phyloP scores from a whole-genome alignment of 2,113 vertebrate species.

The Paratilapia polleni region DNA sequence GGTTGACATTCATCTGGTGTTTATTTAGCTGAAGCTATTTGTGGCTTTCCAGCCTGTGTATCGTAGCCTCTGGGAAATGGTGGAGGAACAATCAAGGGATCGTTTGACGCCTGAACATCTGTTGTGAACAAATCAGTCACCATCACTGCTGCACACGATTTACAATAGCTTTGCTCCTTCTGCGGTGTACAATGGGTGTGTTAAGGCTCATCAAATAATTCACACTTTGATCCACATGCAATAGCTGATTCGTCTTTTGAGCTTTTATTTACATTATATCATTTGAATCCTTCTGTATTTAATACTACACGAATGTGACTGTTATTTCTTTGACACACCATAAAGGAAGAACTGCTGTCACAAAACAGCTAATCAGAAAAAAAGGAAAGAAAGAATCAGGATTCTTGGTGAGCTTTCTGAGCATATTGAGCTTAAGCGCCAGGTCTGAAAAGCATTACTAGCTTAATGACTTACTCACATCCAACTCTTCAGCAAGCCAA shows the following conservation, averaged over 20 bases:
- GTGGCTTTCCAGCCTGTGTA: constrained; percentile 41
- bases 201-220: background rate
- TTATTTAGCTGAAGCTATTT: constrained; percentile 69
- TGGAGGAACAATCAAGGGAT: constrained; percentile 58
- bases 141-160: constrained; percentile 34
- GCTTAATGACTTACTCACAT: constrained; percentile 23
- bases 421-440: constrained; percentile 31
- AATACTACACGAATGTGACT: background rate
- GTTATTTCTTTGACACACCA: background rate
- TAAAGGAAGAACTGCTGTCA: background rate
- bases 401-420: constrained; percentile 6
- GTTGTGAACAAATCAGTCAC: constrained; percentile 66
- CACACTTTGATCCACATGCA: background rate
- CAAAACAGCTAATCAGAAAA: background rate
- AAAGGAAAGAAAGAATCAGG: background rate
- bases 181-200: background rate
- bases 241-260: background rate
- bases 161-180: constrained; percentile 23
- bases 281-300: background rate
- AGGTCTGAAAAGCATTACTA: constrained; percentile 8
- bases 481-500: constrained; percentile 28
- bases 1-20: constrained; percentile 71
- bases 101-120: constrained; percentile 62
- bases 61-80: constrained; percentile 33
- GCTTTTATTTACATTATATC: background rate